Conservation (phyloP, 2,113 vertebrate species). For the Rhabdomys dilectus region DNA sequence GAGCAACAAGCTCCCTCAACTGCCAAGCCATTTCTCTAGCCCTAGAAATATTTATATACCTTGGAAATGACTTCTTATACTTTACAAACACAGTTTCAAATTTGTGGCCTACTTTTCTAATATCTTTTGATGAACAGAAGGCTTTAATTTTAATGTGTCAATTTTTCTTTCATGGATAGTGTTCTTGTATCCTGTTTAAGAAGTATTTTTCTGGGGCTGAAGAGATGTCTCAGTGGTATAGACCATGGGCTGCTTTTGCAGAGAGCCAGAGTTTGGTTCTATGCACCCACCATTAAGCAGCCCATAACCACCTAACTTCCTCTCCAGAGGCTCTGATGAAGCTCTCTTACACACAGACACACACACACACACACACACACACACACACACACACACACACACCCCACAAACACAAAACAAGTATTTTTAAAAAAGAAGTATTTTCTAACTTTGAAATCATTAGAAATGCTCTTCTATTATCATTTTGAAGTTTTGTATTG, state of each 20-base stretch:
- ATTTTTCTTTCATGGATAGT: constrained; percentile 22
- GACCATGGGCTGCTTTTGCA: not conserved
- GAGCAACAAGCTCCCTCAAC: not conserved
- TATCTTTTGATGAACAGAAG: constrained; percentile 13
- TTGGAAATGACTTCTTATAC: constrained; percentile 9
- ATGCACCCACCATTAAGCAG: not conserved
- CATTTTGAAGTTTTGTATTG: constrained; percentile 50
- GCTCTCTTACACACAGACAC: not conserved
- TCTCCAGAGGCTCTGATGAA: too few relatives aligned
- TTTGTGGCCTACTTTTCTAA: constrained; percentile 32
- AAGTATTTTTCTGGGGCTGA: not conserved
- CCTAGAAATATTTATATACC: constrained; percentile 46
- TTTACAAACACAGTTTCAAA: constrained; percentile 28
- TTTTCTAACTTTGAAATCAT: constrained; percentile 7
- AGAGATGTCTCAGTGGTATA: not conserved
- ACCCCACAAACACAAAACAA: not conserved
- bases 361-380: not conserved
- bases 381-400: not conserved
- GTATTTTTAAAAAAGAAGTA: not conserved
- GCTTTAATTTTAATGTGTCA: constrained; percentile 50
- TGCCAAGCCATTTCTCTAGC: not conserved
- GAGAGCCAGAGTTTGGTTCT: not conserved
- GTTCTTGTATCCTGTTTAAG: constrained; percentile 30
- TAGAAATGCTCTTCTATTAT: constrained; percentile 6
- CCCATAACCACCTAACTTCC: not conserved